Evolutionary conservation across 2,888 invertebrate genomes (phyloP).

Genomic region (Dendrolimus houi): DNA sequence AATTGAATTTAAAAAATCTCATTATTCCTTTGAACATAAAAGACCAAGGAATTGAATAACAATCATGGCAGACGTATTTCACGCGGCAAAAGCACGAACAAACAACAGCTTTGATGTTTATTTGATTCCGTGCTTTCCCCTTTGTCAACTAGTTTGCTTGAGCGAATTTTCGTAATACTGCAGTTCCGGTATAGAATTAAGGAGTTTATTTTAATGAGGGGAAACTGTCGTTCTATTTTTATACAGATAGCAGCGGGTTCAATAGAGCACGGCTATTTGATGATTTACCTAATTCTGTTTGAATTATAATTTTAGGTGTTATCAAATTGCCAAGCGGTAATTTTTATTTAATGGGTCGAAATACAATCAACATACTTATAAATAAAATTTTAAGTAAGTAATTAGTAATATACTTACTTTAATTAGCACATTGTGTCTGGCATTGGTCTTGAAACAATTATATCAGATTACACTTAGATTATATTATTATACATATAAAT

Average conservation of each 20-base stretch:
- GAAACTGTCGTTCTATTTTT: no score
- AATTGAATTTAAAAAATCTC: slow-evolving; percentile 35
- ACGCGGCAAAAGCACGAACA: slow-evolving; percentile 45
- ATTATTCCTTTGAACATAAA: slow-evolving; percentile 44
- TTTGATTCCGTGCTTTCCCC: slow-evolving; percentile 60
- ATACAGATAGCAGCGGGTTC: no score
- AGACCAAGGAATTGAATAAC: slow-evolving; percentile 38
- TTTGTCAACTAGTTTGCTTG: slow-evolving; percentile 32
- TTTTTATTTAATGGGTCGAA: neutral
- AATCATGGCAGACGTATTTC: slow-evolving; percentile 48
- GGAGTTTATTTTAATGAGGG: no score
- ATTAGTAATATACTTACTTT: neutral
- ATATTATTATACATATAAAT: no score
- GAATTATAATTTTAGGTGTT: neutral
- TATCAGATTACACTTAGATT: no score
- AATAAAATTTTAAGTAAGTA: neutral
- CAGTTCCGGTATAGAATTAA: slow-evolving; percentile 26
- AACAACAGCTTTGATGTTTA: slow-evolving; percentile 52
- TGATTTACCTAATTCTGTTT: neutral
- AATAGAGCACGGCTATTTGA: no score
- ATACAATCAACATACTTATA: neutral
- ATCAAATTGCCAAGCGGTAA: neutral
- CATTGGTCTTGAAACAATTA: neutral
- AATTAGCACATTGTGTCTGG: neutral
- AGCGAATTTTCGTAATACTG: slow-evolving; percentile 35